Conservation (phyloP, 2,113 vertebrate species). For the Dromas ardeola region DNA sequence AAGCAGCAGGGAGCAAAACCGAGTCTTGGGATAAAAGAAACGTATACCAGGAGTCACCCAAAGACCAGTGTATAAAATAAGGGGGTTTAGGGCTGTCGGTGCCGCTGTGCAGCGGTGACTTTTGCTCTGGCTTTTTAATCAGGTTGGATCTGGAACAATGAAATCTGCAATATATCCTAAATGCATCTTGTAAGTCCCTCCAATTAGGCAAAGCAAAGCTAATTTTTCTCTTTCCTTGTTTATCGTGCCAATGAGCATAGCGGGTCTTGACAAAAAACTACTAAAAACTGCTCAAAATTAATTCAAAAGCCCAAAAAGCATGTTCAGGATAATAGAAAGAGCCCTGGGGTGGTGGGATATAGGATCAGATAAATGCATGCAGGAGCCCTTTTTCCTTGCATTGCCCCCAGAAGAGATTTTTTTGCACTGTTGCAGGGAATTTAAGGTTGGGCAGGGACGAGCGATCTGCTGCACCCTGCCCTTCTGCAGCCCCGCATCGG, state of each 20-base stretch:
- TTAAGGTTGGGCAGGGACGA: background rate
- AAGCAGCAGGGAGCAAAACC: background rate
- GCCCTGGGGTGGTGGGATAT: background rate
- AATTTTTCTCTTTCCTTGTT: background rate
- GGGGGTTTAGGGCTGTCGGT: background rate
- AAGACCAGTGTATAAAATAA: background rate
- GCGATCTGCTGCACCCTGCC: background rate
- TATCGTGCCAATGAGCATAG: background rate
- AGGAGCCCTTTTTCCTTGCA: background rate
- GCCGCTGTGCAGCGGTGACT: background rate
- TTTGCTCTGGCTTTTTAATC: background rate
- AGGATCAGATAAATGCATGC: background rate
- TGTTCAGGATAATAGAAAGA: rapidly evolving
- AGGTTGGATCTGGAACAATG: background rate
- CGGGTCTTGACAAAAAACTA: background rate
- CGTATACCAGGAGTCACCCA: background rate
- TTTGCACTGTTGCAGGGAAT: background rate
- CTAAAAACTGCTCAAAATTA: background rate
- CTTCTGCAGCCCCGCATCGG: background rate
- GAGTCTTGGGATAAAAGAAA: background rate
- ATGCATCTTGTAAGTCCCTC: background rate
- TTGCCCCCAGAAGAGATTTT: background rate
- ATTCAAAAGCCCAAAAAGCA: background rate
- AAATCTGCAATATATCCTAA: background rate
- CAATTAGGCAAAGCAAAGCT: background rate